Conservation (phyloP, 35 echinoderm and acorn worm species). For the Eucidaris tribuloides region DNA sequence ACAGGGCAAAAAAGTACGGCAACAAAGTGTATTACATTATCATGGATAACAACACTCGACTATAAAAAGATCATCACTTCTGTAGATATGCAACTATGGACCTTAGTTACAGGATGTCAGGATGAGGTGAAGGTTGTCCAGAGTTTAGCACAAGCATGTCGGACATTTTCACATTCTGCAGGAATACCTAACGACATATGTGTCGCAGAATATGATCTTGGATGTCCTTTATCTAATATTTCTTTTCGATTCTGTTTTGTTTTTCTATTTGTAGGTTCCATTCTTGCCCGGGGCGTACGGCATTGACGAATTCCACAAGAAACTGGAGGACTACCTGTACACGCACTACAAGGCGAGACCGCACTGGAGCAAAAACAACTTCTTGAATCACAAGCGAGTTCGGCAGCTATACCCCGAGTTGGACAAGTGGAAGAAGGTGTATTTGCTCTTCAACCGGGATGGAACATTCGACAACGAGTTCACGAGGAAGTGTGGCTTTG, state of each 20-base stretch:
- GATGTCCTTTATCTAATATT: no score
- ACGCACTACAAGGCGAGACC: conserved; percentile 72
- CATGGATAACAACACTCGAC: no score
- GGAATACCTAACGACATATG: not conserved
- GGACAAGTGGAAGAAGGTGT: conserved; percentile 75
- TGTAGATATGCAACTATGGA: no score
- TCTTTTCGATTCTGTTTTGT: not conserved
- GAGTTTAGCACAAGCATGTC: no score
- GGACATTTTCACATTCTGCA: no score
- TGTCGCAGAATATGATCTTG: not conserved
- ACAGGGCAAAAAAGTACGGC: no score
- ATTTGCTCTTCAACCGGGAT: conserved; percentile 66
- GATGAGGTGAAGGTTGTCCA: no score
- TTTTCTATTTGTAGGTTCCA: conserved; percentile 54
- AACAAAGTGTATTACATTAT: no score
- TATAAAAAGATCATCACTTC: no score
- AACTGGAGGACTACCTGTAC: conserved; percentile 82
- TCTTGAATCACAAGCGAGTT: conserved; percentile 67
- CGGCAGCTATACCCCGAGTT: conserved; percentile 73
- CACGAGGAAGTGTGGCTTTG: conserved; percentile 87
- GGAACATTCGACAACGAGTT: conserved; percentile 92
- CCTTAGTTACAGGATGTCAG: no score
- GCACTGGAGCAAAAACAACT: conserved; percentile 94
- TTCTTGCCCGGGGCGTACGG: conserved; percentile 87
- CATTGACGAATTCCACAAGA: conserved; percentile 86